Percentiles rank a stretch among this genome's conserved stretches.
Evolutionary conservation across 2,113 vertebrate genomes (phyloP).

Genomic region (Origma solitaria): DNA sequence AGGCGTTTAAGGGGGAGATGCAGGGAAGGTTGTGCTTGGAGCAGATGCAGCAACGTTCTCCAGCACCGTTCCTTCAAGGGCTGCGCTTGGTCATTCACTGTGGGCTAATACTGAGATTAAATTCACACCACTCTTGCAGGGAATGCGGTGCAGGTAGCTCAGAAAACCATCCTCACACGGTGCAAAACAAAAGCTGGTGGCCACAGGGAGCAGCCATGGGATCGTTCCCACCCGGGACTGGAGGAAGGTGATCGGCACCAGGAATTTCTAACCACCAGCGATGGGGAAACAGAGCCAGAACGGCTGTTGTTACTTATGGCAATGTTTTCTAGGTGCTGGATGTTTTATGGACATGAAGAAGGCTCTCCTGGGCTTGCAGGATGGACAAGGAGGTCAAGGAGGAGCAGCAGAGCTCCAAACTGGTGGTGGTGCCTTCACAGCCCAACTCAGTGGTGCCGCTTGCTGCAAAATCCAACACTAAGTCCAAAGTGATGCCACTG

Average conservation of each 20-base stretch:
- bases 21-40: neutral
- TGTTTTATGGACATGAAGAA: accelerated
- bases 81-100: neutral
- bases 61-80: neutral
- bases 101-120: neutral
- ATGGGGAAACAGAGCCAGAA: neutral
- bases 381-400: neutral
- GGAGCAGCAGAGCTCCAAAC: neutral
- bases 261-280: accelerated
- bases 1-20: neutral
- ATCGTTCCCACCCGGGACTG: neutral
- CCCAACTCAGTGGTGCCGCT: no score
- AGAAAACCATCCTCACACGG: neutral
- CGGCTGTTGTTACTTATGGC: neutral
- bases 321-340: neutral
- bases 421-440: neutral
- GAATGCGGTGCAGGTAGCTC: neutral
- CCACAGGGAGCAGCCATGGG: neutral
- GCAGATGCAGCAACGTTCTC: neutral
- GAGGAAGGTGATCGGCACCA: neutral
- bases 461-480: neutral
- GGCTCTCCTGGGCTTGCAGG: neutral
- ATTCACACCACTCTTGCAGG: neutral
- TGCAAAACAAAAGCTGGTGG: neutral
- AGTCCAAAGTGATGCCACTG: neutral